phyloP scores from a whole-genome alignment of 1,140 invertebrate species.

The Orussus abietinus region DNA sequence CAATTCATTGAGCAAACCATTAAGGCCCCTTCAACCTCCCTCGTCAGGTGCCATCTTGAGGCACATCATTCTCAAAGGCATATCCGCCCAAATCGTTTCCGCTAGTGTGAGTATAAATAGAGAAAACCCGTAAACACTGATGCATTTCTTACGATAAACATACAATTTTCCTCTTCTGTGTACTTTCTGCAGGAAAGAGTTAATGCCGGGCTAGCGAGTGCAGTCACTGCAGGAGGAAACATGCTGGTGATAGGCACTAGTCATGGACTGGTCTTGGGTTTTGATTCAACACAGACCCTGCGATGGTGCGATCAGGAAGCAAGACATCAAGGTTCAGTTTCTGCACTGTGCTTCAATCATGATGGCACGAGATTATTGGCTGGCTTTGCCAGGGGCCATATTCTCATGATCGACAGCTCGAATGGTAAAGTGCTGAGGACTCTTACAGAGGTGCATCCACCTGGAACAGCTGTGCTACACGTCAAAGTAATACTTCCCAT shows the following conservation, averaged over 20 bases:
- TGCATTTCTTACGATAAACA: conserved; percentile 8
- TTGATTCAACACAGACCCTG: conserved; percentile 79
- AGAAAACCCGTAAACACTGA: conserved; percentile 6
- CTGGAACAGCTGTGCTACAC: conserved; percentile 81
- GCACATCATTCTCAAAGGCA: conserved; percentile 77
- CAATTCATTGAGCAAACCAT: conserved; percentile 47
- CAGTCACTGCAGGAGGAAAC: conserved; percentile 70
- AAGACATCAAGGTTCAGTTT: conserved; percentile 75
- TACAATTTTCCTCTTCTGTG: conserved; percentile 3
- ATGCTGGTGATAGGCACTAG: conserved; percentile 89
- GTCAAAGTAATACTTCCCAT: conserved; percentile 64
- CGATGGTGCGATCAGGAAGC: conserved; percentile 79
- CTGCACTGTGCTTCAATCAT: conserved; percentile 80
- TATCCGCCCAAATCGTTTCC: conserved; percentile 80
- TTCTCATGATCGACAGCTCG: conserved; percentile 77
- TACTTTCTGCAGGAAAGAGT: conserved; percentile 79
- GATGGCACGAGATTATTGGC: conserved; percentile 82
- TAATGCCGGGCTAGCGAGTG: conserved; percentile 83
- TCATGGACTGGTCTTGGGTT: conserved; percentile 85
- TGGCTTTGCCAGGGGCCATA: conserved; percentile 82
- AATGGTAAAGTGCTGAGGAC: conserved; percentile 74
- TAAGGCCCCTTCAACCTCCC: conserved; percentile 45
- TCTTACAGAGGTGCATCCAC: conserved; percentile 81
- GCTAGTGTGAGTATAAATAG: conserved; percentile 63
- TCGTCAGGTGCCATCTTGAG: conserved; percentile 71